Base-by-base conservation (phyloP, 1,140 invertebrate species). In the Homarus americanus region DNA sequence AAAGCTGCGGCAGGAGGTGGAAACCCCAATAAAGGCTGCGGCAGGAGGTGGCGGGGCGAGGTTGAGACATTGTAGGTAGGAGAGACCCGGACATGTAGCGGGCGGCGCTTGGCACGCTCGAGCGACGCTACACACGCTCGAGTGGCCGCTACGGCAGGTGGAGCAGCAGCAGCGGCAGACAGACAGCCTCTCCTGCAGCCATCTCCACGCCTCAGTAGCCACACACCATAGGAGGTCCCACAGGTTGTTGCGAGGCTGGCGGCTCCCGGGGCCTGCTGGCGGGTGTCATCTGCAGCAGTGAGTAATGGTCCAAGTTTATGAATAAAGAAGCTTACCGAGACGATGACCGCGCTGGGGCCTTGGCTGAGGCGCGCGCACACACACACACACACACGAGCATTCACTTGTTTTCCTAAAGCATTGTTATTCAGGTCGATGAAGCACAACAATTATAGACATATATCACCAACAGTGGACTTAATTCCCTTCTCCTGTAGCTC, bases 261-360 rank as follows among this genome's bases (percentile, higher is more conserved):
- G 15, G 17, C 66, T 5, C 15, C 73, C 75, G 20, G 12, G 12
- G 4, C 38, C 75, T 36, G 4, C 34, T 41, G 36, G 15, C 78
- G 4, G 36, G 24, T 49, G 17, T 80, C 41, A 80, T 49, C 78
- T 32, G 24, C 75, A 41, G 66, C 82, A 38, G 58, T 85, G 83
- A 86, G 83, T 86, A 40, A 86, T 86, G 72, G 5, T 28, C 69
- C n/a, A 76, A 76, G 40, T 86, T 86, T 75, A 76, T 86, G 44
- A 75, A 86, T 86, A 86, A 86, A 76, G 83, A 75, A 86, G 69
- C 20, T 86, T 86, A 86, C 58, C 20, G n/a, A 9, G n/a, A 69
- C 3, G 63, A 28, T 69, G 28, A 9, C n/a, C n/a, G 58, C 24
- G 15, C 58, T 63, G 0, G 5, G 69, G 36, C 44, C 15, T 24